Conservation (phyloP, 2,888 invertebrate genomes). For the Nowickia ferox region DNA sequence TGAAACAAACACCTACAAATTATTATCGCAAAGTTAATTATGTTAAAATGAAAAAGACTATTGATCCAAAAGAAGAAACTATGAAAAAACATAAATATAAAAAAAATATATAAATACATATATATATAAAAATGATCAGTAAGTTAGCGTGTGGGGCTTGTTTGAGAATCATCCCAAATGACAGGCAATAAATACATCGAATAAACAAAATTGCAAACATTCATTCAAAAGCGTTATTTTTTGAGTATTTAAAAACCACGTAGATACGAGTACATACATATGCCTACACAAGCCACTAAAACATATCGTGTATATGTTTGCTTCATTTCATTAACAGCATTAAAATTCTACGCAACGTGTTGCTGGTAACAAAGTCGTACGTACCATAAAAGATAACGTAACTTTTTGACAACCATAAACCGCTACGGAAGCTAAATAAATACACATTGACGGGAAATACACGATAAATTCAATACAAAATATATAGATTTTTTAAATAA, state of each 20-base stretch:
- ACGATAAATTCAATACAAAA: conserved; percentile 45
- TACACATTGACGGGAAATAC: conserved; percentile 48
- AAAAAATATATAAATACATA: not conserved
- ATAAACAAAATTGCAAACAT: conserved; percentile 22
- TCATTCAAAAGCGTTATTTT: conserved; percentile 6
- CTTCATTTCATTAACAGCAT: not conserved
- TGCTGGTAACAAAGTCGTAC: conserved; percentile 66
- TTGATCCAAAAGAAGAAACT: not conserved
- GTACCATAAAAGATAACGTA: conserved; percentile 30
- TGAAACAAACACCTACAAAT: conserved; percentile 25
- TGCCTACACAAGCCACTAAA: not conserved
- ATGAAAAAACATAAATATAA: conserved; percentile 4
- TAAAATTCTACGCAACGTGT: conserved; percentile 37
- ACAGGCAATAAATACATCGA: conserved; percentile 2
- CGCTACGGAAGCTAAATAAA: conserved; percentile 41
- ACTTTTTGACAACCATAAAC: conserved; percentile 51
- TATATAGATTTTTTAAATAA: conserved; percentile 51
- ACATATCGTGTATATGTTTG: not conserved
- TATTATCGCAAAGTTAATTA: conserved; percentile 65
- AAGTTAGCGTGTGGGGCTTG: not conserved
- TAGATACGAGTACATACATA: not conserved
- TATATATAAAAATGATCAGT: not conserved
- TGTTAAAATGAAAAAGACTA: not conserved
- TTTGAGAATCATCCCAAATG: conserved; percentile 27
- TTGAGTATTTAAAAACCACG: conserved; percentile 14